Evolutionary conservation across 1,140 invertebrate genomes (phyloP).

Genomic region (Brevipalpus yothersi): DNA sequence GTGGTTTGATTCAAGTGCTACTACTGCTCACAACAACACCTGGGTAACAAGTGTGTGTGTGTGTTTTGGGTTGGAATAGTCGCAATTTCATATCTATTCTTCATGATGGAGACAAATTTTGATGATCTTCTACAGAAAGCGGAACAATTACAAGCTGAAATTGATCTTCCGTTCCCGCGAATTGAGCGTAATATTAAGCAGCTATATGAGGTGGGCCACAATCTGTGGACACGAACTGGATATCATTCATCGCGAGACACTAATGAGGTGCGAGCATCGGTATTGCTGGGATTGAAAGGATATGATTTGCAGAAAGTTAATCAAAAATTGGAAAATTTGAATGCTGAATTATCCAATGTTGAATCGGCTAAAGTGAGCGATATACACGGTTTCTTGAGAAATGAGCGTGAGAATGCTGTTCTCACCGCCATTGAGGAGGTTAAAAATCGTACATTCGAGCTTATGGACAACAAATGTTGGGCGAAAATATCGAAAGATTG

Average conservation of each 20-base stretch:
- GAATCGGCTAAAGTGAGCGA: conserved; percentile 45
- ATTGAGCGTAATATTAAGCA: conserved; percentile 71
- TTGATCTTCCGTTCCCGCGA: conserved; percentile 46
- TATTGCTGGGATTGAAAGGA: conserved; percentile 72
- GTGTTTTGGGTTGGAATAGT: not conserved
- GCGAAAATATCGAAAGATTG: conserved; percentile 57
- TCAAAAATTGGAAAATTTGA: conserved; percentile 65
- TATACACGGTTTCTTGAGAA: conserved; percentile 51
- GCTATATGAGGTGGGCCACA: conserved; percentile 68
- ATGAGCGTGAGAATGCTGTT: conserved; percentile 82
- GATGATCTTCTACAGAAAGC: conserved; percentile 65
- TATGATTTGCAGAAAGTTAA: conserved; percentile 74
- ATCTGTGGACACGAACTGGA: conserved; percentile 57
- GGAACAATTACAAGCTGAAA: conserved; percentile 62
- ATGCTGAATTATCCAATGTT: conserved; percentile 31
- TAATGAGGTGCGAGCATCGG: conserved; percentile 71
- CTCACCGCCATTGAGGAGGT: conserved; percentile 70
- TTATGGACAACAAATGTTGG: conserved; percentile 40
- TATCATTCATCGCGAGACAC: conserved; percentile 31
- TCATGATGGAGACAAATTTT: conserved; percentile 22
- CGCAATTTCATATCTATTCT: not conserved
- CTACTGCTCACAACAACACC: no score
- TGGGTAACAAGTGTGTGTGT: not conserved
- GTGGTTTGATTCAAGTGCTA: no score
- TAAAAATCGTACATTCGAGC: conserved; percentile 33